Evolutionary conservation across 2,113 vertebrate species (phyloP).

Genomic region (Zapornia atra): DNA sequence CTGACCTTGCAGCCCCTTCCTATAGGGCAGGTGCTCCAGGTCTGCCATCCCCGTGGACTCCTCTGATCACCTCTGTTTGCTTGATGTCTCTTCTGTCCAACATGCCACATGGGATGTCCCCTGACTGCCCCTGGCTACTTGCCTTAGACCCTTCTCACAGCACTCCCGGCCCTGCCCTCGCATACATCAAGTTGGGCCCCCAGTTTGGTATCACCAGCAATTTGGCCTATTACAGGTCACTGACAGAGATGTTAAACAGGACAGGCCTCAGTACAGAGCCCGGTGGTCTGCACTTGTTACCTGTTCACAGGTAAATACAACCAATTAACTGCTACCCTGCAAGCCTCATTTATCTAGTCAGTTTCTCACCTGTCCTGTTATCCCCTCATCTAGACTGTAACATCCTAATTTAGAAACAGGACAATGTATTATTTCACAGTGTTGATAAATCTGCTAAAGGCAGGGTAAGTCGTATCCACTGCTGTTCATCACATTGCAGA

Average conservation of each 20-base stretch:
- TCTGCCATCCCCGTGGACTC: no score
- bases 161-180: not conserved
- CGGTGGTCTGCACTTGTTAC: not conserved
- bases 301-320: not conserved
- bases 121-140: not conserved
- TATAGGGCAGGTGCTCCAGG: not conserved
- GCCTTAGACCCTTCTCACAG: not conserved
- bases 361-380: not conserved
- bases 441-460: not conserved
- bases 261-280: no score
- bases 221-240: not conserved
- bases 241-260: not conserved
- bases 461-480: not conserved
- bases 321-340: not conserved
- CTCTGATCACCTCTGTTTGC: not conserved
- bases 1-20: not conserved
- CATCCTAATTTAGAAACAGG: not conserved
- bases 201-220: not conserved
- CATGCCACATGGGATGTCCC: no score
- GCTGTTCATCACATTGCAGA: not conserved
- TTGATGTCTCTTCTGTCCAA: not conserved
- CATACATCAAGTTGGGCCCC: not conserved
- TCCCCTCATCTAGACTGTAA: not conserved
- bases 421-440: not conserved
- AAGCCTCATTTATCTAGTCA: not conserved